Conservation (phyloP, 2,797 vertebrate species). For the Malurus leucopterus region DNA sequence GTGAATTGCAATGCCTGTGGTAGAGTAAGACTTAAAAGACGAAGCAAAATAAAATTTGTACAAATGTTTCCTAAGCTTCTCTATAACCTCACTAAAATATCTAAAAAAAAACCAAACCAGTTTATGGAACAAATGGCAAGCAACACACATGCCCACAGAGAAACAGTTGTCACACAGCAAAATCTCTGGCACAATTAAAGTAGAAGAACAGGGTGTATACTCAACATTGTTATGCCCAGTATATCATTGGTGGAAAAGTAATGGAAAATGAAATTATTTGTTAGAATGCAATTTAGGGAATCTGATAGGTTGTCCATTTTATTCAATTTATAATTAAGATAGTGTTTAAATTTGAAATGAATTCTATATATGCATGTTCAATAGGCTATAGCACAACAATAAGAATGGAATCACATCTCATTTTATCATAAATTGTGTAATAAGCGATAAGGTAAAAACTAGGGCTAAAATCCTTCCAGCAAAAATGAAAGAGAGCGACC, state of each 20-base stretch:
- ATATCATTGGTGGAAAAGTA: conserved; percentile 72
- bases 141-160: conserved; percentile 60
- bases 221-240: conserved; percentile 63
- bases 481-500: conserved; percentile 89
- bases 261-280: conserved; percentile 83
- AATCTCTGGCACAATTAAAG: conserved; percentile 71
- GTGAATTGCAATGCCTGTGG: not conserved
- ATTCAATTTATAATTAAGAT: conserved; percentile 84
- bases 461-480: conserved; percentile 86
- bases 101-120: not conserved
- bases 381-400: conserved; percentile 85
- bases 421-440: conserved; percentile 94
- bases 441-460: conserved; percentile 95
- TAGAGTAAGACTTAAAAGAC: not conserved
- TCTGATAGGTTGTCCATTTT: conserved; percentile 78
- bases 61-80: not conserved
- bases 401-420: conserved; percentile 84
- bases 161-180: conserved; percentile 53
- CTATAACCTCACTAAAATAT: not conserved
- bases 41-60: not conserved
- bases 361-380: conserved; percentile 89
- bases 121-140: conserved; percentile 66
- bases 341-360: conserved; percentile 85
- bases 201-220: conserved; percentile 59
- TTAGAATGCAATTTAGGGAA: conserved; percentile 80